These are phyloP conservation scores for Trigoniulus corallinus DNA, from an alignment of 1,140 invertebrate species.

Conservation along the genomic window DNA sequence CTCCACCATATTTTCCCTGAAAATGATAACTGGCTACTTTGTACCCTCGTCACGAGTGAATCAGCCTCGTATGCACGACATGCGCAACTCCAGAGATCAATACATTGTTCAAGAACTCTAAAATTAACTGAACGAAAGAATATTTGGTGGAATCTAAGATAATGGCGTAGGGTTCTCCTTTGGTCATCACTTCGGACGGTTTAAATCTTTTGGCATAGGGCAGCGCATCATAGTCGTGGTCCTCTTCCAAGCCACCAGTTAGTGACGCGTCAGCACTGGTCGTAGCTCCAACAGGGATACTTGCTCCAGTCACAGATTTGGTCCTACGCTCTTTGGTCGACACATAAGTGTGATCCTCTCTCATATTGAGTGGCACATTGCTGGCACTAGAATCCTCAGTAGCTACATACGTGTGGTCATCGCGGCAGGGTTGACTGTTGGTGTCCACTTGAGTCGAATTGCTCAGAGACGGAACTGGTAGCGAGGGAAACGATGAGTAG, in stretches of 20 bases:
- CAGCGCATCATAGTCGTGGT: not conserved
- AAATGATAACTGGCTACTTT: not conserved
- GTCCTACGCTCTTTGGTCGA: not conserved
- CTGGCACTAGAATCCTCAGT: not conserved
- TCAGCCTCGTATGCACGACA: conserved; percentile 17
- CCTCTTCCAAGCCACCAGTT: not conserved
- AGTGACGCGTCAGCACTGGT: not conserved
- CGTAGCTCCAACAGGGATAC: not conserved
- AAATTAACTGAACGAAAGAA: conserved; percentile 18
- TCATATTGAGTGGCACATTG: not conserved
- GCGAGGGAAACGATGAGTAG: not conserved
- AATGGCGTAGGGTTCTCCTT: not conserved
- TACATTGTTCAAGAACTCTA: conserved; percentile 20
- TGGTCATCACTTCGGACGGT: too few species aligned
- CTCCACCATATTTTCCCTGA: not conserved
- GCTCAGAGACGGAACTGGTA: not conserved
- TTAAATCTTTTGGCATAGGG: not conserved
- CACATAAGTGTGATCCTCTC: conserved; percentile 7
- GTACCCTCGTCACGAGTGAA: not conserved
- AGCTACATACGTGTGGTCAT: conserved; percentile 8
- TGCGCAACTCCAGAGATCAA: conserved; percentile 20
- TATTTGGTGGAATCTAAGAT: conserved; percentile 6
- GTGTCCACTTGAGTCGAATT: not conserved
- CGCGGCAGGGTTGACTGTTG: conserved; percentile 1
- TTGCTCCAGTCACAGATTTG: not conserved